These are phyloP conservation scores for Tyrannus savana DNA, from an alignment of 2,113 vertebrate species.

Conservation along the genomic window DNA sequence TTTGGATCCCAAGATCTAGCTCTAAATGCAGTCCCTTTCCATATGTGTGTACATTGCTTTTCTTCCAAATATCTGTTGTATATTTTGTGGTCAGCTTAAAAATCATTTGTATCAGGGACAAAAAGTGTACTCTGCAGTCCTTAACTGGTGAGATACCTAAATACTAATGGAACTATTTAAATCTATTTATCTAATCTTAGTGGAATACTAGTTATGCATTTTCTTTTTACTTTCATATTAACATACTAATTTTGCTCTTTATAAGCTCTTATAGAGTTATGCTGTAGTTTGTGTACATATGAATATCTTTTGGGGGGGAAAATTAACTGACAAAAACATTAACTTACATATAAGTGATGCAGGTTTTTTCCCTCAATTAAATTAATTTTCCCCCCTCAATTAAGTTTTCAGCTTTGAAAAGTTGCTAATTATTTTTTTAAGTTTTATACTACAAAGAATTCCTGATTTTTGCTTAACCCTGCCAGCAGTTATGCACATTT, in stretches of 20 bases:
- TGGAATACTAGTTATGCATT: background rate
- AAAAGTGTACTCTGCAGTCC: background rate
- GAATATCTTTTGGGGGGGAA: background rate
- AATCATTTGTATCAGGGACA: background rate
- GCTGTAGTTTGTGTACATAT: background rate
- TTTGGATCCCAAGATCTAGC: background rate
- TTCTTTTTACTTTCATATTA: background rate
- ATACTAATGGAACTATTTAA: background rate
- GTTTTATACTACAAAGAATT: background rate
- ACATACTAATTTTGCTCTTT: background rate
- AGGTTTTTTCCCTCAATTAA: background rate
- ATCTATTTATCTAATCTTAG: background rate
- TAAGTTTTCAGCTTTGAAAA: background rate
- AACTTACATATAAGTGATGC: background rate
- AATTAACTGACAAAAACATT: background rate
- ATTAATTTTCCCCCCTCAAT: background rate
- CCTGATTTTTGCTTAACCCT: background rate
- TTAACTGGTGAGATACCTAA: background rate
- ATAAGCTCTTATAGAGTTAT: background rate
- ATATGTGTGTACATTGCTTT: background rate
- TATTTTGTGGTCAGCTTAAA: background rate
- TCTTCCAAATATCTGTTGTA: background rate
- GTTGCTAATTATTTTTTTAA: background rate
- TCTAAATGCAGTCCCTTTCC: background rate
- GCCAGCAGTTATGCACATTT: background rate